These are phyloP conservation scores for Serilophus lunatus DNA, from an alignment of 2,113 vertebrate species.

Conservation along the genomic window DNA sequence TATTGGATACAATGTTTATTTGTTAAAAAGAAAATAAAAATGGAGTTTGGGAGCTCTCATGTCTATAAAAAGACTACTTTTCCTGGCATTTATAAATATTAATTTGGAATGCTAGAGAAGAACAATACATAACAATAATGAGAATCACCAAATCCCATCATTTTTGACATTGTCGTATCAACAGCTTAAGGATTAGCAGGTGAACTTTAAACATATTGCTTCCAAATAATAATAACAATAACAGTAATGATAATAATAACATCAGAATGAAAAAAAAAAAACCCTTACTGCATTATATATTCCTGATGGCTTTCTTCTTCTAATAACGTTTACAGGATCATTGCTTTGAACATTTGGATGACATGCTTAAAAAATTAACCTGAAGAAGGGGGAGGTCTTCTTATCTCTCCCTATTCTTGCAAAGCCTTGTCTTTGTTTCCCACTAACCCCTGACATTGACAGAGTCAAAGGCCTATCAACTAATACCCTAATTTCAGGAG, in stretches of 20 bases:
- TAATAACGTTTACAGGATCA: constrained; percentile 49
- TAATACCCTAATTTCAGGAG: constrained; percentile 68
- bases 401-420: constrained; percentile 61
- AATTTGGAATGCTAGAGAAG: constrained; percentile 71
- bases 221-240: constrained; percentile 54
- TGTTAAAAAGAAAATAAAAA: constrained; percentile 73
- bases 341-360: constrained; percentile 51
- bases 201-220: constrained; percentile 83
- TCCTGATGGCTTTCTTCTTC: constrained; percentile 58
- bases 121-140: constrained; percentile 84
- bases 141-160: constrained; percentile 81
- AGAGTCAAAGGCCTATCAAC: constrained; percentile 69
- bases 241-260: constrained; percentile 71
- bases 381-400: constrained; percentile 48
- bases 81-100: constrained; percentile 80
- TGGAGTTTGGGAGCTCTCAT: constrained; percentile 59
- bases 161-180: constrained; percentile 79
- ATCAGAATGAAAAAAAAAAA: constrained; percentile 27
- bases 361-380: constrained; percentile 51
- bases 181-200: constrained; percentile 83
- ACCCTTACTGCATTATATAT: constrained; percentile 35
- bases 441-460: constrained; percentile 69
- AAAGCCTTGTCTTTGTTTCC: constrained; percentile 69
- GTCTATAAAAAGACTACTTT: constrained; percentile 71
- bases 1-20: constrained; percentile 69